phyloP scores from a whole-genome alignment of 1,140 invertebrate genomes.

The Rhyzopertha dominica region DNA sequence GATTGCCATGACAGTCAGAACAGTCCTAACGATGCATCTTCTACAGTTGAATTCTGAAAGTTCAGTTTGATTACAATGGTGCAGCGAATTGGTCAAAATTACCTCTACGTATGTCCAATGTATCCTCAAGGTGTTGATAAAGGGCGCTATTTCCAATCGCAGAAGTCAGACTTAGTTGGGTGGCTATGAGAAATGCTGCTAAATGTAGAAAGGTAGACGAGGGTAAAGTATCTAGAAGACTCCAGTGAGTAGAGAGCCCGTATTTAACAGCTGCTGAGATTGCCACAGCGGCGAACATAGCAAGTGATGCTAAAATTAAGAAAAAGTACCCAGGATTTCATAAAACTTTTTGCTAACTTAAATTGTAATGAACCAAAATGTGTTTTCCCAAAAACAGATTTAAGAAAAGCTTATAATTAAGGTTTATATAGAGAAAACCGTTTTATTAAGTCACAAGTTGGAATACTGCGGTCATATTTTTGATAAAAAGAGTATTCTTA shows the following conservation, averaged over 20 bases:
- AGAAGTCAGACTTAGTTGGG: constrained; percentile 71
- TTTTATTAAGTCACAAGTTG: no score
- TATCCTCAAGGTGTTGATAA: constrained; percentile 68
- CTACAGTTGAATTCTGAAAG: constrained; percentile 72
- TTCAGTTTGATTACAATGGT: constrained; percentile 11
- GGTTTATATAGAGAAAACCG: no score
- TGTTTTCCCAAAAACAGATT: background rate
- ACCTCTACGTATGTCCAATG: constrained; percentile 55
- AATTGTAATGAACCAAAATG: constrained; percentile 5
- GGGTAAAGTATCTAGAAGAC: constrained; percentile 57
- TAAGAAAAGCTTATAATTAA: background rate
- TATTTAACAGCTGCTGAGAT: constrained; percentile 58
- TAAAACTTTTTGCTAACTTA: no score
- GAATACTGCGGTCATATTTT: no score
- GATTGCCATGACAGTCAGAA: constrained; percentile 64
- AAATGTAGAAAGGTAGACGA: constrained; percentile 54
- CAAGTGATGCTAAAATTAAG: constrained; percentile 52
- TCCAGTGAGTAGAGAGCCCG: constrained; percentile 49
- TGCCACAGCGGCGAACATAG: constrained; percentile 59
- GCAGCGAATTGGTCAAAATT: background rate
- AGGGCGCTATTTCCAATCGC: constrained; percentile 68
- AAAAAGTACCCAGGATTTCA: no score
- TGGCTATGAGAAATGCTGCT: constrained; percentile 61
- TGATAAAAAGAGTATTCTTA: no score
- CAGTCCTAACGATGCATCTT: constrained; percentile 67